Evolutionary conservation across 2,113 vertebrate species (phyloP), one percentile per base, ranked within the genome.

Genomic region (Axis porcinus): DNA sequence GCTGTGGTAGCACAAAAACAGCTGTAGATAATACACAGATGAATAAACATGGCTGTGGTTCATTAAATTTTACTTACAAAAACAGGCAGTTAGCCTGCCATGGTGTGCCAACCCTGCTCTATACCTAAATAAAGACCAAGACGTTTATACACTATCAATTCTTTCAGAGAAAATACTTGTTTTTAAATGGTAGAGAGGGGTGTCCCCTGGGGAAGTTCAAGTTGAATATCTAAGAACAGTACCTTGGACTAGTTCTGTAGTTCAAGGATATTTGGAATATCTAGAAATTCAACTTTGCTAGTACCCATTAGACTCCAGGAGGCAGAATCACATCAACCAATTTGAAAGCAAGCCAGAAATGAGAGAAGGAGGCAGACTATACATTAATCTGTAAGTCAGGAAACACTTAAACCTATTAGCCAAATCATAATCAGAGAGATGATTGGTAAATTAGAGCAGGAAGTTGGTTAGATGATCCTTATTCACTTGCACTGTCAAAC

Each of bases 281-380:
- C 62, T 79, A 23, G 64, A 89, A 97, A 89, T 86, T 92, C 50
- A 92, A 47, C 47, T 92, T 89, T 55, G 21, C 28, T 47, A 84
- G 50, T 43, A 86, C 9, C 82, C 25, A n/a, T 43, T 55, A 76
- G 43, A 91, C 8, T 94, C 54, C 16, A 90, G 62, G 12, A 86
- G 36, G 8, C 21, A 78, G 36, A 96, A 91, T 82, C 85, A 78
- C 6, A 91, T 25, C 64, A 85, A 81, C 36, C 13, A 74, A 78
- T 81, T 70, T 92, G 43, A 93, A 89, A 91, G 79, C 47, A 82
- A 85, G 58, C 28, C 45, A 87, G 67, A 94, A 82, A 95, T 91
- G 33, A 92, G 16, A 97, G 27, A 81, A 36, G 23, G 13, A 86
- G 64, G 33, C 5, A 96, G 64, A 87, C 19, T 90, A 45, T 43